Conservation (phyloP, 2,797 vertebrate genomes). For the Diplodus sargus region DNA sequence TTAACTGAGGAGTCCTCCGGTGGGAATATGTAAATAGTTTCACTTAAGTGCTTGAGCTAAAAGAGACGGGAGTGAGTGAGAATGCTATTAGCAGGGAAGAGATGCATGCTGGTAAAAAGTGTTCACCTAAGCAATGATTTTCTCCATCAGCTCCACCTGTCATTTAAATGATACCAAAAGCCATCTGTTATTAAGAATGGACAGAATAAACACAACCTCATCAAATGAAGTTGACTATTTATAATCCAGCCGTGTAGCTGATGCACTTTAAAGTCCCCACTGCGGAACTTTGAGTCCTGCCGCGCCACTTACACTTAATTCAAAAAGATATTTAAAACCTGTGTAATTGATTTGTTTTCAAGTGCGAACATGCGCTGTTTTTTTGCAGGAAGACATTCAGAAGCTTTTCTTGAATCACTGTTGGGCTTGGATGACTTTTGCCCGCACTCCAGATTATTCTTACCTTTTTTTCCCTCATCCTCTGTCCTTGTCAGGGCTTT, state of each 20-base stretch:
- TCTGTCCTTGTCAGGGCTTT: not conserved
- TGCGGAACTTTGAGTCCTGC: not conserved
- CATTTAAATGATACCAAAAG: conserved; percentile 38
- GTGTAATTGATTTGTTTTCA: not conserved
- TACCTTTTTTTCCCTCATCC: not conserved
- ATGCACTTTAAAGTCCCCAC: conserved; percentile 22
- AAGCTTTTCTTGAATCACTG: not conserved
- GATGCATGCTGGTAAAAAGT: conserved; percentile 42
- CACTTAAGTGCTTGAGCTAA: conserved; percentile 67
- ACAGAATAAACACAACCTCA: conserved; percentile 31
- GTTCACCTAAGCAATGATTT: conserved; percentile 52
- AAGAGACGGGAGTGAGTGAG: conserved; percentile 48
- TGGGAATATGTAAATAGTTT: conserved; percentile 72
- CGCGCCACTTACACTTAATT: not conserved
- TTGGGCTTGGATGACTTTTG: not conserved
- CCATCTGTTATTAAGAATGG: conserved; percentile 40
- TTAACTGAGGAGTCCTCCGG: conserved; percentile 44
- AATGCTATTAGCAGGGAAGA: conserved; percentile 52
- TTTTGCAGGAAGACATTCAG: not conserved
- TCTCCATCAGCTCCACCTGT: conserved; percentile 42
- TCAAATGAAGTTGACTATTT: conserved; percentile 22
- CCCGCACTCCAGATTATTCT: not conserved
- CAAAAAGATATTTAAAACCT: not conserved
- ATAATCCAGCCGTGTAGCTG: not conserved
- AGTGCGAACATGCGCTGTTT: not conserved